These are phyloP conservation scores for Ephydatia muelleri DNA, from an alignment of 37 sponge, comb jelly and placozoan genomes.

Conservation along the genomic window DNA sequence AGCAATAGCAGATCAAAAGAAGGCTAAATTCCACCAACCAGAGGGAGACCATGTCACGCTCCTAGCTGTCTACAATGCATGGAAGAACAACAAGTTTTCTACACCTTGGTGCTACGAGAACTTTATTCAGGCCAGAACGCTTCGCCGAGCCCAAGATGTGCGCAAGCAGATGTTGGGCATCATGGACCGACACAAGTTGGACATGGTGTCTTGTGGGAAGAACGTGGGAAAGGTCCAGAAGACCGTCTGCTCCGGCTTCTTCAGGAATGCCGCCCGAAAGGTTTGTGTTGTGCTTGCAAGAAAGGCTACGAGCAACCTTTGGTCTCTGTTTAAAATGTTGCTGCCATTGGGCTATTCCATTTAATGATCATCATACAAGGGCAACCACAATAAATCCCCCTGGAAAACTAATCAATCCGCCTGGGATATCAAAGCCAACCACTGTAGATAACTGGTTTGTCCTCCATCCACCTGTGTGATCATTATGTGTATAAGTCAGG, in stretches of 20 bases:
- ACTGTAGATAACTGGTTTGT: too few species aligned
- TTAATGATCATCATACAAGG: too few species aligned
- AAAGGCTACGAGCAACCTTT: too few species aligned
- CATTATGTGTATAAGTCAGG: too few species aligned
- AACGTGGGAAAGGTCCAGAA: constrained; percentile 89
- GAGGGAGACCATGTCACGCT: constrained; percentile 98
- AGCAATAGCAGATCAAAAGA: constrained; percentile 92
- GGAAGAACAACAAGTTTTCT: constrained; percentile 98
- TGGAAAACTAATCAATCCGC: neutral
- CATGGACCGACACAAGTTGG: constrained; percentile 98
- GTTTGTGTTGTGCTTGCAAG: too few species aligned
- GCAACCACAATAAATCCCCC: too few species aligned
- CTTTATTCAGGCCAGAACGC: constrained; percentile 95
- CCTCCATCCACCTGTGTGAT: too few species aligned
- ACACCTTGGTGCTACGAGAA: constrained; percentile 98
- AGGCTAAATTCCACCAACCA: constrained; percentile 95
- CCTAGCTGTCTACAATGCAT: constrained; percentile 96
- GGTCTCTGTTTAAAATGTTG: too few species aligned
- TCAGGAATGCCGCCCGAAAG: constrained; percentile 95
- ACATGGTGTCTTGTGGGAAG: constrained; percentile 93
- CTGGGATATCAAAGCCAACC: too few species aligned
- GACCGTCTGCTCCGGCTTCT: constrained; percentile 94
- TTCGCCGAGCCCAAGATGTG: constrained; percentile 87
- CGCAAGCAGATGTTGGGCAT: constrained; percentile 98
- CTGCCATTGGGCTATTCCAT: too few species aligned